Evolutionary conservation across 2,888 invertebrate species (phyloP).

Genomic region (Lasioglossum vierecki): DNA sequence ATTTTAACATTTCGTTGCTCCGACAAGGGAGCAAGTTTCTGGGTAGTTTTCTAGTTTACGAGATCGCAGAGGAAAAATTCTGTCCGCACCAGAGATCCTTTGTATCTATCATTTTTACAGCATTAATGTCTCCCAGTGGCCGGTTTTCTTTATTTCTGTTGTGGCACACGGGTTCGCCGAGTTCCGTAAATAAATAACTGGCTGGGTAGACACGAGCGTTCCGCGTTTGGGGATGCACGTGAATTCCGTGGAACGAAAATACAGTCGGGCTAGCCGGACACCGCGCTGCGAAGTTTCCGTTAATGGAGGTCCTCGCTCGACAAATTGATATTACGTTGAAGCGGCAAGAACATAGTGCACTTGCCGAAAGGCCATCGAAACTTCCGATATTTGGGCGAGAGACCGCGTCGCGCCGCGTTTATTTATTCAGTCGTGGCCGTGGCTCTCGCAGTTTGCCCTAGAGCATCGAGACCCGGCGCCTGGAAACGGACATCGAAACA

Average conservation of each 20-base stretch:
- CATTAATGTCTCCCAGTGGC: background rate
- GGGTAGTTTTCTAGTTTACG: background rate
- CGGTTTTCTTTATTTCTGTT: background rate
- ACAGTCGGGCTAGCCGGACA: background rate
- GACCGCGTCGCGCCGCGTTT: slow-evolving; percentile 24
- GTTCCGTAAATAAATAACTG: background rate
- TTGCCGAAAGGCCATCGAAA: slow-evolving; percentile 45
- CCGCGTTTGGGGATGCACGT: background rate
- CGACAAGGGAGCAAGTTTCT: background rate
- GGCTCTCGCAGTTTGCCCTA: background rate
- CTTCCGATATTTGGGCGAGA: slow-evolving; percentile 42
- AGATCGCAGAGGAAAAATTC: no score
- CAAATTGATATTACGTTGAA: slow-evolving; percentile 39
- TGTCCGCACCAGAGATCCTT: background rate
- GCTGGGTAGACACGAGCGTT: background rate
- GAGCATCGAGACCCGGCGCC: background rate
- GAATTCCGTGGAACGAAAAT: background rate
- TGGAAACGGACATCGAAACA: background rate
- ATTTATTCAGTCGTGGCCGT: slow-evolving; percentile 56
- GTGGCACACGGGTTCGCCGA: background rate
- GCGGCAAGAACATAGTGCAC: slow-evolving; percentile 37
- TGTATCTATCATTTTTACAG: background rate
- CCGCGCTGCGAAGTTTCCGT: slow-evolving; percentile 9
- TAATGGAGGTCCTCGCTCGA: slow-evolving; percentile 38
- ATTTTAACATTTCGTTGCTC: background rate